Percentiles rank a stretch among this genome's conserved stretches.
Evolutionary conservation across 92 coral and sea anemone species (phyloP).

Genomic region (Phenganax subtilis): DNA sequence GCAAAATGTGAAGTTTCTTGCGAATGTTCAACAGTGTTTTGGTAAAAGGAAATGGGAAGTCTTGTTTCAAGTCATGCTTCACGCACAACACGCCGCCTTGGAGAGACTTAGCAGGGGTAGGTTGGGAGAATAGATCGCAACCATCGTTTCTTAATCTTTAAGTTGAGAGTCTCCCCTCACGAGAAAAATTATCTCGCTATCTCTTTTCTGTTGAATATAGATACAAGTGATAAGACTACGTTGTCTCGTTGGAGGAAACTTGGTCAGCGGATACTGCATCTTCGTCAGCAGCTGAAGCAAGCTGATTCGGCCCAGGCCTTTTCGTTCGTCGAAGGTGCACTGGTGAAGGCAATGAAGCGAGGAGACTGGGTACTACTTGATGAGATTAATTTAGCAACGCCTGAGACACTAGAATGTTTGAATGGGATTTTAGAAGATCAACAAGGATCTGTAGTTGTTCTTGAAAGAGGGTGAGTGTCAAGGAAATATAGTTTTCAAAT

Average conservation of each 20-base stretch:
- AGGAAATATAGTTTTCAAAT: not conserved
- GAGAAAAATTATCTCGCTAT: too few species aligned
- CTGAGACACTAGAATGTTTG: conserved; percentile 93
- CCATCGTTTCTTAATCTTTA: not conserved
- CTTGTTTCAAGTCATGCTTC: conserved; percentile 79
- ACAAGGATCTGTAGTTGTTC: conserved; percentile 78
- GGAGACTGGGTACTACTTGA: conserved; percentile 95
- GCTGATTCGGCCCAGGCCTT: conserved; percentile 83
- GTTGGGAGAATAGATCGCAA: not conserved
- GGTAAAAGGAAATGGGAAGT: conserved; percentile 79
- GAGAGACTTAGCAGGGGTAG: conserved; percentile 56
- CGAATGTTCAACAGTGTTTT: conserved; percentile 85
- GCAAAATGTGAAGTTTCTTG: conserved; percentile 74
- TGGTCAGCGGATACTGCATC: conserved; percentile 59
- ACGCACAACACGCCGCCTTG: conserved; percentile 70
- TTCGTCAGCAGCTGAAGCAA: conserved; percentile 71
- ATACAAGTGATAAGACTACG: conserved; percentile 12
- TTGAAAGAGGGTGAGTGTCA: conserved; percentile 84
- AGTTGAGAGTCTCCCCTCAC: not conserved
- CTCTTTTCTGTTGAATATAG: not conserved
- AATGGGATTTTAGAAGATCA: conserved; percentile 91
- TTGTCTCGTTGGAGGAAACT: conserved; percentile 61
- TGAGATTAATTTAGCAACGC: conserved; percentile 94
- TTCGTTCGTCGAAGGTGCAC: conserved; percentile 87
- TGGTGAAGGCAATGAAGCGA: conserved; percentile 69